These are phyloP conservation scores for Boulengeromyrus knoepffleri DNA, from an alignment of 2,113 vertebrate genomes.

Conservation along the genomic window DNA sequence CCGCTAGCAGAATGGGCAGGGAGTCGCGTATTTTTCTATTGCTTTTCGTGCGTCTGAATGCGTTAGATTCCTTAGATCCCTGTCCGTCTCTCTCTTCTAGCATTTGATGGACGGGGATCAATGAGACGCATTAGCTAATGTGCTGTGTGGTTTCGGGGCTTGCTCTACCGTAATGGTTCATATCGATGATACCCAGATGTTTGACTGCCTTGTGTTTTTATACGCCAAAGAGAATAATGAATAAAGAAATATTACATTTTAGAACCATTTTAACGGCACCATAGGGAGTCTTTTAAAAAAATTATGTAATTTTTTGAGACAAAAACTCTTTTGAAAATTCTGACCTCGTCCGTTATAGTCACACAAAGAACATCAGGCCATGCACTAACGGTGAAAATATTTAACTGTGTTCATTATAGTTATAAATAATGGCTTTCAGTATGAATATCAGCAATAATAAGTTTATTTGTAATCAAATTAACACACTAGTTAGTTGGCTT, in stretches of 20 bases:
- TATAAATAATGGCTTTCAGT: background rate
- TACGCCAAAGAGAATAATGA: background rate
- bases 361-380: background rate
- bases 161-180: background rate
- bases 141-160: background rate
- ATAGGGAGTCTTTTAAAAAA: background rate
- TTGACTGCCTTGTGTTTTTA: background rate
- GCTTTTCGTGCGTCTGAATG: background rate
- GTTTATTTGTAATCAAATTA: background rate
- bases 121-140: background rate
- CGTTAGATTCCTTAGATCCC: background rate
- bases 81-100: background rate
- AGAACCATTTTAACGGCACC: background rate
- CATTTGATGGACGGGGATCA: background rate
- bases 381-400: background rate
- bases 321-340: background rate
- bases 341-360: background rate
- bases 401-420: background rate
- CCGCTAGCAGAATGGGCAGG: background rate
- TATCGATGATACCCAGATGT: slow-evolving; percentile 3
- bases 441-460: background rate
- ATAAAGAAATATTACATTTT: background rate
- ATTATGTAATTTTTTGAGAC: background rate
- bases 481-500: background rate
- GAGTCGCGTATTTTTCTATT: background rate